Base-by-base conservation (phyloP, 37 sponge, comb jelly and placozoan species). In the Haliclona indistincta region DNA sequence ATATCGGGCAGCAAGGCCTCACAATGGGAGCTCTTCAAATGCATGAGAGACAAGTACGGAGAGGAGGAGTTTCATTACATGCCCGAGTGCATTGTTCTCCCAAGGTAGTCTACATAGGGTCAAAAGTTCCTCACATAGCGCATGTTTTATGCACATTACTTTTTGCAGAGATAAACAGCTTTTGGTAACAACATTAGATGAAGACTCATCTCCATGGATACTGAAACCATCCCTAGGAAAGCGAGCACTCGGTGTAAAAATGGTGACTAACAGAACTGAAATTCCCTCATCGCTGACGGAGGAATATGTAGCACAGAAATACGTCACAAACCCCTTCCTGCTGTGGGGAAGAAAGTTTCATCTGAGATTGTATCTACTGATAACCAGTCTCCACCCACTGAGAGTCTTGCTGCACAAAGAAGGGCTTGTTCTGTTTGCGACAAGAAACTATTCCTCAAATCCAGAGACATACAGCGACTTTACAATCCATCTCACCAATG, bases 1-100 rank as follows among this genome's bases (percentile, higher is more conserved):
- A 89, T 94, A 32, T 89, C 94, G 23, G 94, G 94, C n/a, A 61
- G 61, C 43, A 94, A 94, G 73, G 83, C 80, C 39, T 89, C 94
- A n/a, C 94, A 94, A 74, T 94, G 94, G 94, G 56, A 89, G 68
- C 80, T 84, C 42, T 89, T 73, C 78, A 68, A 75, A 55, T 89
- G 87, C 38, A 94, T 94, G 94, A 67, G 64, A 53, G 58, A 76
- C n/a, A 79, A 79, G 56, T 83, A 73, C 70, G 94, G 94, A 15
- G 38, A 37, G 0, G 73, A 89, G 44, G 77, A 74, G 2, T 89
- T 80, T 63, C 54, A 61, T 41, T 94, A 86, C 63, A 89, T 94
- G 87, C 94, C 94, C 35, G 94, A 89, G 17, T 68, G 84, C 45
- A 75, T 85, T 30, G 32, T 89, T n/a, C 41, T 89, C 4, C 83